These are phyloP conservation scores for Rousettus leschenaultii DNA, from an alignment of 2,113 vertebrate species.

Conservation along the genomic window DNA sequence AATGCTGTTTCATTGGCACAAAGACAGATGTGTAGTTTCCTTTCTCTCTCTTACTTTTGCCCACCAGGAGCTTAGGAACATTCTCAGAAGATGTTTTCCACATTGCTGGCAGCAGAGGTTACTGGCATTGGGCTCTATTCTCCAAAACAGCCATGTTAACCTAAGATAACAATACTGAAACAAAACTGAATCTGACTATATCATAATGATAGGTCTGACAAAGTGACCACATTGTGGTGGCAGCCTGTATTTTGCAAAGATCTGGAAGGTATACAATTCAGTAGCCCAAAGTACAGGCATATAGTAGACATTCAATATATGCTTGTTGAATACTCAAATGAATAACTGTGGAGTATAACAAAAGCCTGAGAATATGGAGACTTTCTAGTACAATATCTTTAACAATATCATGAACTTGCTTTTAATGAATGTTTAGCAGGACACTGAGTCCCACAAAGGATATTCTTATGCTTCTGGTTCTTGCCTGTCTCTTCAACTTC, in stretches of 20 bases:
- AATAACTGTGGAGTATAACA: not conserved
- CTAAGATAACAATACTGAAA: not conserved
- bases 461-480: not conserved
- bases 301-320: not conserved
- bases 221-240: not conserved
- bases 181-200: not conserved
- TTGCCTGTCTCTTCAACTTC: not conserved
- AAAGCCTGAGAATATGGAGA: not conserved
- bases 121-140: not conserved
- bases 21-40: not conserved
- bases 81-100: not conserved
- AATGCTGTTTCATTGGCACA: not conserved
- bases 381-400: not conserved
- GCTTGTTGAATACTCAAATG: not conserved
- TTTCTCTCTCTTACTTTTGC: not conserved
- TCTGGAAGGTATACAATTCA: not conserved
- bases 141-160: not conserved
- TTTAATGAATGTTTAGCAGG: not conserved
- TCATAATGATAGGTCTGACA: not conserved
- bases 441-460: not conserved
- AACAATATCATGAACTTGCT: not conserved
- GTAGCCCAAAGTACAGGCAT: not conserved
- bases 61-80: not conserved
- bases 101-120: not conserved
- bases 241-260: not conserved